A percentile compares a stretch with the other conserved stretches of the same genome.
These are phyloP conservation scores for Drosophila nr. fundita DNA, from an alignment of 2,888 invertebrate genomes.

Conservation along the genomic window DNA sequence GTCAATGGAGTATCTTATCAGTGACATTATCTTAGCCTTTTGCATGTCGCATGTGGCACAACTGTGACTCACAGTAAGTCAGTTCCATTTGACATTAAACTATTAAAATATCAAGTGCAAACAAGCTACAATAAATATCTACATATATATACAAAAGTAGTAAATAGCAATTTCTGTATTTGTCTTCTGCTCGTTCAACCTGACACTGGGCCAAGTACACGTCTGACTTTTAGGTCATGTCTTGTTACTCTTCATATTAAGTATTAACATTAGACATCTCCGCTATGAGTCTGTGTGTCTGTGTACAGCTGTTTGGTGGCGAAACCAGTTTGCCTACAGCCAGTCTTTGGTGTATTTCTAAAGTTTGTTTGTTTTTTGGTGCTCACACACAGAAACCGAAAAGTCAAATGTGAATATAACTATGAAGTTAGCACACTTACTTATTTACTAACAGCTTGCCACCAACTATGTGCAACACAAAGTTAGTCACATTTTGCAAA, in stretches of 20 bases:
- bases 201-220: conserved; percentile 38
- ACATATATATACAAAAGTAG: not conserved
- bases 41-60: not conserved
- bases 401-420: conserved; percentile 54
- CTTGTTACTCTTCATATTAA: conserved; percentile 35
- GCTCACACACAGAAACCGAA: conserved; percentile 23
- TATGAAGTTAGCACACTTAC: not conserved
- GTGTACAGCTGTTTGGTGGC: conserved; percentile 66
- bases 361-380: conserved; percentile 31
- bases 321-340: conserved; percentile 64
- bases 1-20: conserved; percentile 30
- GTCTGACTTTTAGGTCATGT: conserved; percentile 42
- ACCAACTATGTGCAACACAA: conserved; percentile 21
- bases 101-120: conserved; percentile 41
- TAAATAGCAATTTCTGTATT: conserved; percentile 11
- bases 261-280: conserved; percentile 35
- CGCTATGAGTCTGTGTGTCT: conserved; percentile 20
- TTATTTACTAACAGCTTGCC: conserved; percentile 6
- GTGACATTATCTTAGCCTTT: conserved; percentile 19
- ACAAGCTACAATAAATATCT: conserved; percentile 20
- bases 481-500: not conserved
- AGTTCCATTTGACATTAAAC: conserved; percentile 17
- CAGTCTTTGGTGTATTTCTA: conserved; percentile 35
- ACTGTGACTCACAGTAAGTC: conserved; percentile 38
- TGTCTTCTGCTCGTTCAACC: conserved; percentile 11